These are phyloP conservation scores for Ceramica pisi DNA, from an alignment of 2,888 invertebrate species.

Conservation along the genomic window DNA sequence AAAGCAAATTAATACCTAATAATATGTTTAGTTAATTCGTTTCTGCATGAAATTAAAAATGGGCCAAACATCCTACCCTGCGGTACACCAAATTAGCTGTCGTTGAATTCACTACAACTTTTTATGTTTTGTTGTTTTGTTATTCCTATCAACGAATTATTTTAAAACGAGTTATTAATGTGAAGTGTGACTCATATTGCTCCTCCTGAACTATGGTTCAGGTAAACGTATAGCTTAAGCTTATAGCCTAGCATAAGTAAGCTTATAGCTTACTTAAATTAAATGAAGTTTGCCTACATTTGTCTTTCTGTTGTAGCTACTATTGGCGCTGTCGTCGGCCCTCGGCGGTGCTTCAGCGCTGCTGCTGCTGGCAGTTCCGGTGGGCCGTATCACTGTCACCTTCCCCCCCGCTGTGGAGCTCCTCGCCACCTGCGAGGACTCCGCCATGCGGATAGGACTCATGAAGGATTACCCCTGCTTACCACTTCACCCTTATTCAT, in stretches of 20 bases:
- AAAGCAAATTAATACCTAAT: neutral
- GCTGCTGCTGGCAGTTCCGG: slow-evolving; percentile 93
- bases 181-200: neutral
- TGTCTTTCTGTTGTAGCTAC: slow-evolving; percentile 85
- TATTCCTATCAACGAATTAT: neutral
- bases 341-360: slow-evolving; percentile 93
- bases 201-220: no score
- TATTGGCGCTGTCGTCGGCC: slow-evolving; percentile 92
- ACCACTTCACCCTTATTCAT: slow-evolving; percentile 85
- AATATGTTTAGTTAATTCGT: neutral
- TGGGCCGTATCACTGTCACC: slow-evolving; percentile 92
- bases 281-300: neutral
- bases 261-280: neutral
- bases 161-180: neutral
- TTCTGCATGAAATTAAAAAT: neutral
- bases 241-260: no score
- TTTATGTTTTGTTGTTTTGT: neutral
- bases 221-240: no score
- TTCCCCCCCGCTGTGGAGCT: slow-evolving; percentile 92
- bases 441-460: slow-evolving; percentile 79
- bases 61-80: neutral
- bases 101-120: neutral
- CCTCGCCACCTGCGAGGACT: slow-evolving; percentile 88
- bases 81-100: neutral
- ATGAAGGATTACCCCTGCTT: slow-evolving; percentile 88